A percentile compares a stretch with the other conserved stretches of the same genome.
Conservation (phyloP, 2,113 vertebrate species). For the Halcyon senegalensis region DNA sequence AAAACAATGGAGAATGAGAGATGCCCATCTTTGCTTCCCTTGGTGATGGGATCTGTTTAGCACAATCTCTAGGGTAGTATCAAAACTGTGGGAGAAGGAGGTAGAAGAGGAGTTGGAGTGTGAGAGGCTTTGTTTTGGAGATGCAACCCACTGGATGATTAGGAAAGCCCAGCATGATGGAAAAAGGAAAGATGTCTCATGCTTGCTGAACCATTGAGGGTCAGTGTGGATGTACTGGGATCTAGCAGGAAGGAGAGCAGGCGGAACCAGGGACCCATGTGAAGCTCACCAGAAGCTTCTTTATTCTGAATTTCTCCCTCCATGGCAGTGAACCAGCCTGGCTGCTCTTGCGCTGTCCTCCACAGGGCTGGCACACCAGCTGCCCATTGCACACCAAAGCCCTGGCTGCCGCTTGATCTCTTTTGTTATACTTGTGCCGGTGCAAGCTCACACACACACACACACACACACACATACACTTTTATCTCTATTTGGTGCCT, state of each 20-base stretch:
- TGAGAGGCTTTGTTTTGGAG: background rate
- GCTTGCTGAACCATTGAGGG: background rate
- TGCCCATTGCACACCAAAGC: accelerated
- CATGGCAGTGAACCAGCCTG: background rate
- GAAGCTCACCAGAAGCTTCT: background rate
- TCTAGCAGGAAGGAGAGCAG: background rate
- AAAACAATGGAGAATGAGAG: conserved; percentile 27
- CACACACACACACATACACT: too few species aligned
- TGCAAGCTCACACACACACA: too few species aligned
- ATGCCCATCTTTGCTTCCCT: background rate
- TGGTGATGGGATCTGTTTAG: background rate
- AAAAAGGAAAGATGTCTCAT: background rate
- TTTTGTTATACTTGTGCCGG: background rate
- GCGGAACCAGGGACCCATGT: background rate
- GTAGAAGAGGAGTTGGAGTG: background rate
- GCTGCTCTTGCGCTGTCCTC: background rate
- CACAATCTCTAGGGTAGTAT: background rate
- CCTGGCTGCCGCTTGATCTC: background rate
- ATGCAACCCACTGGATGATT: background rate
- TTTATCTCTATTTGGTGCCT: background rate
- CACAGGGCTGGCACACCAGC: background rate
- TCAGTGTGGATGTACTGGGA: background rate
- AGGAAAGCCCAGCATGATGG: background rate
- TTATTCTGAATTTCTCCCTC: background rate
- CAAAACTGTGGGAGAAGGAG: background rate